Evolutionary conservation across 2,113 vertebrate genomes (phyloP), one percentile per base, ranked within the genome.

Genomic region (Atrichornis clamosus): DNA sequence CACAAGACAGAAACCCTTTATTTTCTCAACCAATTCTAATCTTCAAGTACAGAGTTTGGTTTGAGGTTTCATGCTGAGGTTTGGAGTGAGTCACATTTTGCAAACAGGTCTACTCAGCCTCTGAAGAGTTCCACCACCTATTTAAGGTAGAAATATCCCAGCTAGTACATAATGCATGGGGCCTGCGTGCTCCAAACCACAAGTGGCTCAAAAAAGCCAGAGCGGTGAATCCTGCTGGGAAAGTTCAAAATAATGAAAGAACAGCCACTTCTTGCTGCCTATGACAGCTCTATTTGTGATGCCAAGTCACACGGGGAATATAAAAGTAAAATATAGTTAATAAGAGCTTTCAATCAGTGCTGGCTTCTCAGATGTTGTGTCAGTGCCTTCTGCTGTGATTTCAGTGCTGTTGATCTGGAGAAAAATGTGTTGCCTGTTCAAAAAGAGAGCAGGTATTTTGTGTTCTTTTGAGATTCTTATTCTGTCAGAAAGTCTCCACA

Each of bases 51-150:
- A 41, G 49, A 52, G 33, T 84, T 95, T 17, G 95, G 90, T 93
- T 95, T 97, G 96, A 97, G 96, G 93, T 96, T 97, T 96, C 27
- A 4, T 67, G 79, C 87, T 96, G 95, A 97, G 96, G 93, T 97
- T 96, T 97, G 86, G 93, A 97, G 65, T 64, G 41, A 93, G 92
- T 95, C 93, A 90, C 87, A 79, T 53, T 96, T 95, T 95, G 80
- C 88, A 87, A 96, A 90, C 94, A 93, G 86, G 87, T 95, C 92
- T 96, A 46, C 82, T 80, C 80, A 64, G 47, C 95, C 94, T 91
- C 83, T 91, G 64, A 63, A 72, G 89, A 84, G 76, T 86, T 96
- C 91, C 94, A 93, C 93, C 94, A 96, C 95, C 86, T 93, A 91
- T 93, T 97, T 95, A 96, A 97, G 95, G 95, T 96, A 94, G 92